These are phyloP conservation scores for Eriosoma lanigerum DNA, from an alignment of 1,140 invertebrate species.

Conservation along the genomic window DNA sequence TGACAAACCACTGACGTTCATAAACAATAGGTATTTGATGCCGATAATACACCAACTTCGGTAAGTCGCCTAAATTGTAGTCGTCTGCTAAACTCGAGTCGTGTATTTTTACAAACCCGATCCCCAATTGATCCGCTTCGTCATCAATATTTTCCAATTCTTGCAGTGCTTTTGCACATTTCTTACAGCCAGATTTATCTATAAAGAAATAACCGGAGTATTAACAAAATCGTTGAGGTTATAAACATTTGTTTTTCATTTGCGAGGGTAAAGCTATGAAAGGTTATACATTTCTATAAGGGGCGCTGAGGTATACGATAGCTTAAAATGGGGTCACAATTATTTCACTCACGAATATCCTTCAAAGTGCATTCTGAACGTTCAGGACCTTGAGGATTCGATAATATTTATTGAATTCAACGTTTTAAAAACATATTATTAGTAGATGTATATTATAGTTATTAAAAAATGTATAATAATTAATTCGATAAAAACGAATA, in stretches of 20 bases:
- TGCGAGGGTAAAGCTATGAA: constrained; percentile 22
- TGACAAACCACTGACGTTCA: constrained; percentile 70
- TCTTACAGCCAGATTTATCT: constrained; percentile 92
- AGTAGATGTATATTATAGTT: neutral
- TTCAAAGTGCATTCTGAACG: constrained; percentile 47
- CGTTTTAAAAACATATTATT: neutral
- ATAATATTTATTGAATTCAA: constrained; percentile 4
- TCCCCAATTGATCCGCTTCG: constrained; percentile 91
- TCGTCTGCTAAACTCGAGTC: constrained; percentile 89
- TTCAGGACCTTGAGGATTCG: constrained; percentile 41
- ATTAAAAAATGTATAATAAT: neutral
- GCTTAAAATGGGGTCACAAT: constrained; percentile 22
- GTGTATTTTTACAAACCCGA: constrained; percentile 92
- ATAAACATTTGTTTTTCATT: no score
- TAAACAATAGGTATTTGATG: constrained; percentile 94
- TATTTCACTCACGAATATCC: constrained; percentile 46
- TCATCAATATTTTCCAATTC: constrained; percentile 94
- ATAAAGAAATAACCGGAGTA: constrained; percentile 46
- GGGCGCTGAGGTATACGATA: neutral
- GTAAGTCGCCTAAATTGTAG: constrained; percentile 85
- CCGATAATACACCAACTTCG: constrained; percentile 88
- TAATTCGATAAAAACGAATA: neutral
- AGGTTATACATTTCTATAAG: constrained; percentile 31
- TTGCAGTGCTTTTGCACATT: constrained; percentile 83
- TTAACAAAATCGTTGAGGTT: neutral